phyloP scores from a whole-genome alignment of 1,140 invertebrate species.

The Araneus ventricosus region DNA sequence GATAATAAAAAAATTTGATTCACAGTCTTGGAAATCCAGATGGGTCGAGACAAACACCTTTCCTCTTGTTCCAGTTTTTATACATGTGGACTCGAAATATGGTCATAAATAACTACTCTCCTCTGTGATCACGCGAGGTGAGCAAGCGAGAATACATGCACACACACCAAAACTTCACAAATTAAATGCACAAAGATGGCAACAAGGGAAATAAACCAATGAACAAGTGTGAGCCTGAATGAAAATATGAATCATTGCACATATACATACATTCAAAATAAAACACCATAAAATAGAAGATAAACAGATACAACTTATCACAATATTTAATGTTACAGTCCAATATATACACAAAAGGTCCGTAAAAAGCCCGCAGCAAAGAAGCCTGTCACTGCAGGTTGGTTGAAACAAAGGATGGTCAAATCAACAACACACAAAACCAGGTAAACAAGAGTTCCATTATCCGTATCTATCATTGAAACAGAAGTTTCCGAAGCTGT shows the following conservation, averaged over 20 bases:
- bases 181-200: constrained; percentile 61
- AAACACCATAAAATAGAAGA: constrained; percentile 53
- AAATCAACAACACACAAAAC: constrained; percentile 23
- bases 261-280: constrained; percentile 58
- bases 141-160: constrained; percentile 11
- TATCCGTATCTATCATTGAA: not conserved
- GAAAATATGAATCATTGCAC: constrained; percentile 74
- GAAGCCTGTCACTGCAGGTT: not conserved
- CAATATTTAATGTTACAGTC: constrained; percentile 69
- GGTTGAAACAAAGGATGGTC: not conserved
- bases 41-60: not conserved
- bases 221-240: constrained; percentile 53
- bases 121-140: not conserved
- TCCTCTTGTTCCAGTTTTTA: not conserved
- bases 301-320: constrained; percentile 72
- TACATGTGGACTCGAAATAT: constrained; percentile 11
- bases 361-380: constrained; percentile 46
- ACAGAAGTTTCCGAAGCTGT: constrained; percentile 53
- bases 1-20: constrained; percentile 56
- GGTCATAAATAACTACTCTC: constrained; percentile 37
- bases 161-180: constrained; percentile 55
- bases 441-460: not conserved
- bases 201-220: constrained; percentile 42
- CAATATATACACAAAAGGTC: constrained; percentile 59
- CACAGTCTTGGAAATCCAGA: constrained; percentile 9